Conservation (phyloP, 2,797 vertebrate species). For the Chelon labrosus region DNA sequence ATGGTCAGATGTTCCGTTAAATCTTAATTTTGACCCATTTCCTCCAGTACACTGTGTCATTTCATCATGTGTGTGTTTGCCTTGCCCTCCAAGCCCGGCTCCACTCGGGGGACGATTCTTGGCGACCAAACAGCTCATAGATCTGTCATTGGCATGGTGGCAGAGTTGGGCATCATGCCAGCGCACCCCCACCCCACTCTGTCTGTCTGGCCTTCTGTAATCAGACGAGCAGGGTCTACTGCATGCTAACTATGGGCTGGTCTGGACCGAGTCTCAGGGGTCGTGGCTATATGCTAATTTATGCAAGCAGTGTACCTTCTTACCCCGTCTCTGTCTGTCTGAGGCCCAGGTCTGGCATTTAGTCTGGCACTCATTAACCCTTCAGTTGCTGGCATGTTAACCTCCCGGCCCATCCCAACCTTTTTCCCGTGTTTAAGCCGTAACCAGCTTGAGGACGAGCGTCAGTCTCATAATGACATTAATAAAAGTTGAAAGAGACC, state of each 20-base stretch:
- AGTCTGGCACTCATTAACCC: constrained; percentile 77
- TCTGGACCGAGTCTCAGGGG: constrained; percentile 73
- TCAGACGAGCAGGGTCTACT: constrained; percentile 79
- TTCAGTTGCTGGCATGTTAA: constrained; percentile 48
- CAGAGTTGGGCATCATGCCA: constrained; percentile 76
- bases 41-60: constrained; percentile 27
- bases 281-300: constrained; percentile 81
- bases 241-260: constrained; percentile 81
- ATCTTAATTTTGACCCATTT: constrained; percentile 40
- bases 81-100: constrained; percentile 39
- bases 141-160: constrained; percentile 73
- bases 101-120: constrained; percentile 60
- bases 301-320: constrained; percentile 73
- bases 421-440: constrained; percentile 14
- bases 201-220: constrained; percentile 77
- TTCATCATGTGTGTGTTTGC: constrained; percentile 49
- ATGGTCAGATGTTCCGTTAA: constrained; percentile 32
- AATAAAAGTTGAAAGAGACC: neutral
- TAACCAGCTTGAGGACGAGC: neutral
- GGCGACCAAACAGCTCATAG: constrained; percentile 61
- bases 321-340: constrained; percentile 53
- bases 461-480: neutral
- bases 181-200: constrained; percentile 38
- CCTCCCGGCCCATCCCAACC: constrained; percentile 24
- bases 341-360: constrained; percentile 69